Percentiles rank a stretch among this genome's conserved stretches.
These are phyloP conservation scores for Oceanites oceanicus DNA, from an alignment of 2,113 vertebrate species.

Conservation along the genomic window DNA sequence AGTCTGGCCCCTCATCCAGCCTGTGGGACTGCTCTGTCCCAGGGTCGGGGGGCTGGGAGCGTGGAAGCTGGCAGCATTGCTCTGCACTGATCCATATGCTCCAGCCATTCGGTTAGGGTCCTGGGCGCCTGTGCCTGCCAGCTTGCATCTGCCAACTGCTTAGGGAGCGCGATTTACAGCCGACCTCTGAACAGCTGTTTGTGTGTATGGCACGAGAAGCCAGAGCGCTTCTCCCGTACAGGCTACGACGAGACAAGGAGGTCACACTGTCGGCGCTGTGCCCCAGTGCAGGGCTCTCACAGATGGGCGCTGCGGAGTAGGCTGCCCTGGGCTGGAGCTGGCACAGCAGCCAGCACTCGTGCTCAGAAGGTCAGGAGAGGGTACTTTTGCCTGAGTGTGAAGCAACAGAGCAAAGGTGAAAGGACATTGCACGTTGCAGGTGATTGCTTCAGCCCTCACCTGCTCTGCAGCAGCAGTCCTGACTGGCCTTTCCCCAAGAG, in stretches of 20 bases:
- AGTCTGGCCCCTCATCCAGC: too few species aligned
- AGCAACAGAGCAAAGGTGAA: not conserved
- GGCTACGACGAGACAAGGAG: not conserved
- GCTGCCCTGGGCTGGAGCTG: not conserved
- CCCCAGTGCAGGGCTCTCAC: not conserved
- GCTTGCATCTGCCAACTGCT: not conserved
- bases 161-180: not conserved
- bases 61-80: not conserved
- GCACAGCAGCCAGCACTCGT: rapidly evolving
- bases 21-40: not conserved
- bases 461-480: not conserved
- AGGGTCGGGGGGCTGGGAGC: not conserved
- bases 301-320: not conserved
- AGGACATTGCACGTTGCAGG: not conserved
- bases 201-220: not conserved
- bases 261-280: rapidly evolving
- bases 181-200: not conserved
- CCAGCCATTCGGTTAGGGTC: not conserved
- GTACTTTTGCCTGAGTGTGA: not conserved
- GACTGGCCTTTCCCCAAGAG: too few species aligned
- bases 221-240: not conserved
- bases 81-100: not conserved
- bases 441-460: not conserved
- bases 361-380: not conserved
- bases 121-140: not conserved